A percentile compares a stretch with the other conserved stretches of the same genome.
These are phyloP conservation scores for Myzus persicae DNA, from an alignment of 1,140 invertebrate species.

Conservation along the genomic window DNA sequence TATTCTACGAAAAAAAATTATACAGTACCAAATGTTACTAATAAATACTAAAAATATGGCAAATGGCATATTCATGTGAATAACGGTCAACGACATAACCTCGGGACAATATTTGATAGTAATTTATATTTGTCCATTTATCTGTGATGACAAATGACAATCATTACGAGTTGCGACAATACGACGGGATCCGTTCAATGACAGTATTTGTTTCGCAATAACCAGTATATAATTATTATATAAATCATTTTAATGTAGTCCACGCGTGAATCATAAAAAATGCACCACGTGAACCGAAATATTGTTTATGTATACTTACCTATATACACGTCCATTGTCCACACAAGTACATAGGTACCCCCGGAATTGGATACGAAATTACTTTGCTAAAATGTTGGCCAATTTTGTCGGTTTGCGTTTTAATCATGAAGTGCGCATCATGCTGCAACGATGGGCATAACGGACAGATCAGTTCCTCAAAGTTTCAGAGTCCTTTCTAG, in stretches of 20 bases:
- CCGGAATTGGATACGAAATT: background rate
- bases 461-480: background rate
- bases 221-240: background rate
- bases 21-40: background rate
- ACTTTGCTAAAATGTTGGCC: background rate
- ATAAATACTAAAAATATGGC: background rate
- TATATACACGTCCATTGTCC: background rate
- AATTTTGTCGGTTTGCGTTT: background rate
- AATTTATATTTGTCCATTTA: background rate
- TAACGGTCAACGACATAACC: background rate
- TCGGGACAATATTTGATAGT: background rate
- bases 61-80: background rate
- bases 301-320: background rate
- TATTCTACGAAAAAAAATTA: background rate
- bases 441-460: background rate
- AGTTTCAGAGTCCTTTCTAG: background rate
- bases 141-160: background rate
- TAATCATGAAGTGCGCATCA: background rate
- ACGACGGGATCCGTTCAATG: background rate
- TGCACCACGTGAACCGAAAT: background rate
- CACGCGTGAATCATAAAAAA: background rate
- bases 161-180: background rate
- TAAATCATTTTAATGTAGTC: conserved; percentile 2
- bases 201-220: background rate
- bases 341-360: background rate